Evolutionary conservation across 2,888 invertebrate genomes (phyloP).

Genomic region (Watsonalla cultraria): DNA sequence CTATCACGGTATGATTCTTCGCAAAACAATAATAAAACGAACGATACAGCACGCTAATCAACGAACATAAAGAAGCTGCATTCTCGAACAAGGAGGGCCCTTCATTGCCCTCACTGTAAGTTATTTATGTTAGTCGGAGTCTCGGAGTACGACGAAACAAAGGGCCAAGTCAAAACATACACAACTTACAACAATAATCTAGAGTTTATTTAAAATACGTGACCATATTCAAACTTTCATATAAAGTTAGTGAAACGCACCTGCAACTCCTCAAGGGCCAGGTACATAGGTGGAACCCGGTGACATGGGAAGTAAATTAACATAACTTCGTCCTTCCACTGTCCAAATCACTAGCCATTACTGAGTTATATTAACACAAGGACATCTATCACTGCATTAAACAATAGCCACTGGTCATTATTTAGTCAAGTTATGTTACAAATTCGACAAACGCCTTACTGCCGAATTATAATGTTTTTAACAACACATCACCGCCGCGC

Average conservation of each 20-base stretch:
- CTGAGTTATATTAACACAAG: conserved; percentile 35
- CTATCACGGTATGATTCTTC: too few relatives aligned
- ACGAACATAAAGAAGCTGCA: conserved; percentile 11
- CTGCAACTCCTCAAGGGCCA: conserved; percentile 48
- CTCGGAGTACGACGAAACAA: conserved; percentile 24
- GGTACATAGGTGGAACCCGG: conserved; percentile 72
- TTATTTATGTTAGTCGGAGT: conserved; percentile 41
- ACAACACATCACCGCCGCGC: conserved; percentile 32
- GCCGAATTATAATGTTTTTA: conserved; percentile 28
- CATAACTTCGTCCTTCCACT: conserved; percentile 70
- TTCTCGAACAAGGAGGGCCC: conserved; percentile 39
- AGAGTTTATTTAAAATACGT: background rate
- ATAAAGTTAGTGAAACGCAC: conserved; percentile 52
- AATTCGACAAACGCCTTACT: conserved; percentile 24
- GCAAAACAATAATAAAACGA: background rate
- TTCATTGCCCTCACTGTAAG: conserved; percentile 38
- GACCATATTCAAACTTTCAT: conserved; percentile 9
- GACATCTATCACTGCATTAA: conserved; percentile 28
- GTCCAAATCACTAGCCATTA: conserved; percentile 57
- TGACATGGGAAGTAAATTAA: conserved; percentile 66
- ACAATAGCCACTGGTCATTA: conserved; percentile 36
- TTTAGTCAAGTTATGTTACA: conserved; percentile 48
- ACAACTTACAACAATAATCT: conserved; percentile 3
- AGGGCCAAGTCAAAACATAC: conserved; percentile 25
- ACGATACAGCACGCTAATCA: background rate